Conservation (phyloP, 2,888 invertebrate species). For the Zaprionus lineosus region DNA sequence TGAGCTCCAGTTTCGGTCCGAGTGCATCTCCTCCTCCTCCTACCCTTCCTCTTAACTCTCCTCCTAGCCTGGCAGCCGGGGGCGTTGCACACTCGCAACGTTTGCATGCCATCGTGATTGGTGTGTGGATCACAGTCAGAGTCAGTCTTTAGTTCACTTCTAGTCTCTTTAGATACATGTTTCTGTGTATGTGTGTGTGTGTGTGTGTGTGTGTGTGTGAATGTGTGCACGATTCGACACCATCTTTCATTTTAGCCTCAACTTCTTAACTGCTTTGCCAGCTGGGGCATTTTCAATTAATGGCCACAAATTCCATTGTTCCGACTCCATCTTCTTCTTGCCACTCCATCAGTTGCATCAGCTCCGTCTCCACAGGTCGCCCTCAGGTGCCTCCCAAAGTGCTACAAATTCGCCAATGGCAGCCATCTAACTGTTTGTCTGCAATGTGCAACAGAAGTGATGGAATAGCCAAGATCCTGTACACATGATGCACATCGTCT, state of each 20-base stretch:
- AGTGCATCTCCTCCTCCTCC: slow-evolving; percentile 1
- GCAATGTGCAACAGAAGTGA: slow-evolving; percentile 20
- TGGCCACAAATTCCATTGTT: slow-evolving; percentile 71
- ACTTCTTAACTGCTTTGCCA: slow-evolving; percentile 46
- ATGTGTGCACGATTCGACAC: slow-evolving; percentile 71
- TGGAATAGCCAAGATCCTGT: not conserved
- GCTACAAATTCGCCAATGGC: slow-evolving; percentile 68
- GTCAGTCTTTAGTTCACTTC: slow-evolving; percentile 19
- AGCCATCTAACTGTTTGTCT: slow-evolving; percentile 41
- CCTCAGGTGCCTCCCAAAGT: slow-evolving; percentile 32
- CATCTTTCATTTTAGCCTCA: slow-evolving; percentile 66
- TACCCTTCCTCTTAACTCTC: not conserved
- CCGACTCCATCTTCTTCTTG: not conserved
- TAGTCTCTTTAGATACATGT: not conserved
- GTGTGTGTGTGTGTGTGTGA: slow-evolving; percentile 24
- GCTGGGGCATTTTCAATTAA: slow-evolving; percentile 70
- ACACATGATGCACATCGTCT: too few species aligned
- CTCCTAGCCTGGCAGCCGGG: slow-evolving; percentile 49
- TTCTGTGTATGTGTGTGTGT: slow-evolving; percentile 11
- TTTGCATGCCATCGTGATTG: slow-evolving; percentile 76
- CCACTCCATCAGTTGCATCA: not conserved
- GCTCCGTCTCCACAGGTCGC: too few species aligned
- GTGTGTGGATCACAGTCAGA: slow-evolving; percentile 46
- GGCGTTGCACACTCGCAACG: slow-evolving; percentile 60
- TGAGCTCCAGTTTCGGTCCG: slow-evolving; percentile 32